A percentile compares a stretch with the other conserved stretches of the same genome.
Conservation (phyloP, 1,140 invertebrate species). For the Branchinecta lindahli region DNA sequence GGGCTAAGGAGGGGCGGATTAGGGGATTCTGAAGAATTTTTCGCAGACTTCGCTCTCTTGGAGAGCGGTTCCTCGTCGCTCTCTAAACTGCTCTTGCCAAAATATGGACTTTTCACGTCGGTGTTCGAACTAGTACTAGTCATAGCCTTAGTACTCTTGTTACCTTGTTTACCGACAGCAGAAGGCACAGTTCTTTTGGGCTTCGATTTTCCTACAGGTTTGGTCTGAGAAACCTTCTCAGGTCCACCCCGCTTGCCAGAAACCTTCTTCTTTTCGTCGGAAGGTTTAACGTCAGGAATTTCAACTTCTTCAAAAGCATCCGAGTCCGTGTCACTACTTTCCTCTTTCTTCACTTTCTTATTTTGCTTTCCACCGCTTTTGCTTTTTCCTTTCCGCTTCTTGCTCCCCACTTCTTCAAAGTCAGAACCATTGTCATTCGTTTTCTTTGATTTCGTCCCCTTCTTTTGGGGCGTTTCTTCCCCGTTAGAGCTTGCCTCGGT, state of each 20-base stretch:
- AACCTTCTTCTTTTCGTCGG: too few relatives aligned
- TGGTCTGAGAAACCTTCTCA: too few relatives aligned
- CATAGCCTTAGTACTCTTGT: too few relatives aligned
- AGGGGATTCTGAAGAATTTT: too few relatives aligned
- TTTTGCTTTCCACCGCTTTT: slow-evolving; percentile 18
- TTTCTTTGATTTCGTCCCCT: slow-evolving; percentile 20
- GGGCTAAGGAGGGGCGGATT: too few relatives aligned
- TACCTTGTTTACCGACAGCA: too few relatives aligned
- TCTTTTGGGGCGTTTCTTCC: slow-evolving; percentile 20
- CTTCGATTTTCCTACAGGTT: too few relatives aligned
- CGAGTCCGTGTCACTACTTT: slow-evolving; percentile 15
- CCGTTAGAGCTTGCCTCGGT: slow-evolving; percentile 14
- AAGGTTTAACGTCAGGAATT: too few relatives aligned
- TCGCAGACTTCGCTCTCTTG: slow-evolving; percentile 8
- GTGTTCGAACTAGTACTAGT: slow-evolving; percentile 11
- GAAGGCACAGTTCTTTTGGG: too few relatives aligned
- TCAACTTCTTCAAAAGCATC: slow-evolving; percentile 16
- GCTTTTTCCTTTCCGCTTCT: slow-evolving; percentile 19
- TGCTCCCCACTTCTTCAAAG: slow-evolving; percentile 16
- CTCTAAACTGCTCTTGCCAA: slow-evolving; percentile 7
- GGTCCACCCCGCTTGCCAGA: too few relatives aligned
- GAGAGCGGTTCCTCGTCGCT: slow-evolving; percentile 11
- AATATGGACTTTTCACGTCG: slow-evolving; percentile 22
- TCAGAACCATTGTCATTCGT: slow-evolving; percentile 16
- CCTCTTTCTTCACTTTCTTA: neutral